phyloP scores from a whole-genome alignment of 2,888 invertebrate species.

The Nezara viridula region DNA sequence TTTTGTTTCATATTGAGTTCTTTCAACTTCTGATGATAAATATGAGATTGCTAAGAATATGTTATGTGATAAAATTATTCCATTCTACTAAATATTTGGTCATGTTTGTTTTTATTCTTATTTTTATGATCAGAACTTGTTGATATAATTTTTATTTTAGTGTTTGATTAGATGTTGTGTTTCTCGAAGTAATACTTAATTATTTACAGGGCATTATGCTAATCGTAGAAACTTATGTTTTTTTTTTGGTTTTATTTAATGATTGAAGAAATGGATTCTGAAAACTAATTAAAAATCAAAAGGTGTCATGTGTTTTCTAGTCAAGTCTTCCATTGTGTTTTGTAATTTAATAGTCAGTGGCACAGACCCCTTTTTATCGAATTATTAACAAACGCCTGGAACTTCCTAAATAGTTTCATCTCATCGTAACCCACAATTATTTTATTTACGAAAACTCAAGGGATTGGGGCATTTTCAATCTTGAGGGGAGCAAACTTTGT shows the following conservation, averaged over 20 bases:
- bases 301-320: slow-evolving; percentile 27
- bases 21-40: neutral
- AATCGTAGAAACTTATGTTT: neutral
- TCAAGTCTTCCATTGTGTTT: neutral
- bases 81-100: neutral
- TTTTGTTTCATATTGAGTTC: neutral
- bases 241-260: neutral
- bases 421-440: too few relatives aligned
- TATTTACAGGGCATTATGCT: neutral
- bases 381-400: too few relatives aligned
- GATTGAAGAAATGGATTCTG: neutral
- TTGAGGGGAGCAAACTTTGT: too few relatives aligned
- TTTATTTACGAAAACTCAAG: too few relatives aligned
- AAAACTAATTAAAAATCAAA: slow-evolving; percentile 25
- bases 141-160: neutral
- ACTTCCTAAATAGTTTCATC: too few relatives aligned
- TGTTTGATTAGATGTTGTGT: neutral
- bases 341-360: too few relatives aligned
- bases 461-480: too few relatives aligned
- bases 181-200: neutral
- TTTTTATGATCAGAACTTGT: neutral
- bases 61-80: slow-evolving; percentile 4
- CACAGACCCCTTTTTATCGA: too few relatives aligned
- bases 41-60: neutral
- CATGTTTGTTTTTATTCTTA: neutral